Conservation (phyloP, 2,888 invertebrate species). For the Tetropium fuscum region DNA sequence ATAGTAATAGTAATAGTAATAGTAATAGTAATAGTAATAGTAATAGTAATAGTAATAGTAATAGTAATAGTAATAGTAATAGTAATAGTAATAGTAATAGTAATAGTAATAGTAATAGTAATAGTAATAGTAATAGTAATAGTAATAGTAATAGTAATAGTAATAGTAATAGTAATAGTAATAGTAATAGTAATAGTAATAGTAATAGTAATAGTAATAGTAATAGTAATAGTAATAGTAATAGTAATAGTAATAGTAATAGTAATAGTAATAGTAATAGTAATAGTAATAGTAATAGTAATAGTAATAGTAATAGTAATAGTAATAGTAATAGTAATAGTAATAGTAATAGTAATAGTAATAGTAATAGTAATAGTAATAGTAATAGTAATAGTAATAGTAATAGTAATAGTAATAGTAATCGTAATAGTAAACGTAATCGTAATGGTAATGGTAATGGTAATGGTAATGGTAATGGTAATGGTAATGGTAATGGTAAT, state of each 20-base stretch:
- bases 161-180: background rate
- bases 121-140: background rate
- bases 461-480: slow-evolving; percentile 1
- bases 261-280: background rate
- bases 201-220: background rate
- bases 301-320: background rate
- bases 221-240: background rate
- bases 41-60: background rate
- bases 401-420: background rate
- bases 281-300: background rate
- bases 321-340: background rate
- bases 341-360: background rate
- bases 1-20: background rate
- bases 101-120: background rate
- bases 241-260: background rate
- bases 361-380: background rate
- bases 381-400: background rate
- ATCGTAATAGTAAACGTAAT: background rate
- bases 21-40: background rate
- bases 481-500: slow-evolving; percentile 3
- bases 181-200: background rate
- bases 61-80: background rate
- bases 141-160: background rate
- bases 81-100: background rate
- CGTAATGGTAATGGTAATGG: background rate